Conservation (phyloP, 2,888 invertebrate species). For the Microplitis manilae region DNA sequence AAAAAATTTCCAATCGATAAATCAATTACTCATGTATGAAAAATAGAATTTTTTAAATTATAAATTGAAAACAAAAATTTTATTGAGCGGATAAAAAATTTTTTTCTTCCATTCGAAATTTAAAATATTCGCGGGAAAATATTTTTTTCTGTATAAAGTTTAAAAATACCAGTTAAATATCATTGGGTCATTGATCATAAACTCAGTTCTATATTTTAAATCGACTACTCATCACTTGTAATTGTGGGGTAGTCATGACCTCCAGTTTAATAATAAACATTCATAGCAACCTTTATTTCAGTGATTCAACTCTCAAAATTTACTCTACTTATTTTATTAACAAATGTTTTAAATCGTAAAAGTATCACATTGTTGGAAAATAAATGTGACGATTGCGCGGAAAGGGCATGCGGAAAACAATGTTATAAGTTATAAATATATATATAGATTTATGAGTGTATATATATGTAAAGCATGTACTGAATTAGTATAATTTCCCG, state of each 20-base stretch:
- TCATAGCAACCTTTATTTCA: background rate
- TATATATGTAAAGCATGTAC: background rate
- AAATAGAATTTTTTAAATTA: background rate
- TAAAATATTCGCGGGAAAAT: no score
- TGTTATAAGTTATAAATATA: background rate
- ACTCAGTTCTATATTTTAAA: background rate
- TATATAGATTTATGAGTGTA: background rate
- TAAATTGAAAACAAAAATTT: no score
- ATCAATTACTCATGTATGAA: background rate
- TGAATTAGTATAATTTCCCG: background rate
- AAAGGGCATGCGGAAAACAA: background rate
- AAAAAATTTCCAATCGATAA: background rate
- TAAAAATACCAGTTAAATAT: background rate
- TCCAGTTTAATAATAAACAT: conserved; percentile 9
- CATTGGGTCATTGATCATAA: background rate
- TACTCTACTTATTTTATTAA: no score
- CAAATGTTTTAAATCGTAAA: background rate
- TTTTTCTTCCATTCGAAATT: no score
- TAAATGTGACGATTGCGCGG: background rate
- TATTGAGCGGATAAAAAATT: no score
- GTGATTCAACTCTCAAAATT: background rate
- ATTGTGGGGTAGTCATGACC: background rate
- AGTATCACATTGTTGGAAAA: background rate
- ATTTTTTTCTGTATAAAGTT: no score
- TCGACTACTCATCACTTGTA: conserved; percentile 1